Base-by-base conservation (phyloP, 2,797 vertebrate genomes). In the Antennarius maculatus region DNA sequence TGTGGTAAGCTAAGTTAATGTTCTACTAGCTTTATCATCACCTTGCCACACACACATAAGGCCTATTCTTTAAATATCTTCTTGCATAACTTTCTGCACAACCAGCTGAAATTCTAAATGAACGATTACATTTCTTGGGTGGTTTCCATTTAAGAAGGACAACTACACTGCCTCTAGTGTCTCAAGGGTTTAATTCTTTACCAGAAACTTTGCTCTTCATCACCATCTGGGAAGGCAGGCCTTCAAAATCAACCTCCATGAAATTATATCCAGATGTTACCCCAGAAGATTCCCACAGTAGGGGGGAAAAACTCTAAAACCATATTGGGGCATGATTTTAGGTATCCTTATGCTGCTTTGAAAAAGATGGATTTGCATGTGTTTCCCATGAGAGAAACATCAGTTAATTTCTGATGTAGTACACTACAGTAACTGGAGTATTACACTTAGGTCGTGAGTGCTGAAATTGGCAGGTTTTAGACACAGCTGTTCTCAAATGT, bases 211-310 rank as follows among this genome's bases (percentile, higher is more conserved):
- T 31, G 43, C 58, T 34, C 41, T 61, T 41, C 14, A 29, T 64
- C 54, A 64, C 16, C 27, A 57, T 54, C 42, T 60, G 41, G 39
- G 50, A 48, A 61, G 79, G 46, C 23, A 55, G 54, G 60, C 69
- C 54, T 82, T 53, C 15, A 52, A 59, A 69, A 49, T 17, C n/a
- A n/a, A 66, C 46, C 47, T 54, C 42, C 27, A 13, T 54, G 42
- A 71, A 78, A 86, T 84, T 39, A 66, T 53, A 64, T 69, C 81
- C 85, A 90, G 78, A 88, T 88, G 88, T 79, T 67, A 9, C 39
- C 41, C 43, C 27, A 63, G 37, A 73, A 69, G 60, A 39, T 45
- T 79, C 71, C 42, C 75, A 79, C 50, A 57, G 41, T 69, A 37
- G 45, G 29, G 15, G 15, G 18, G 31, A 27, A 27, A 67, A 62